A percentile compares a stretch with the other conserved stretches of the same genome.
Evolutionary conservation across 1,140 invertebrate species (phyloP).

Genomic region (Probaryconus sp.): DNA sequence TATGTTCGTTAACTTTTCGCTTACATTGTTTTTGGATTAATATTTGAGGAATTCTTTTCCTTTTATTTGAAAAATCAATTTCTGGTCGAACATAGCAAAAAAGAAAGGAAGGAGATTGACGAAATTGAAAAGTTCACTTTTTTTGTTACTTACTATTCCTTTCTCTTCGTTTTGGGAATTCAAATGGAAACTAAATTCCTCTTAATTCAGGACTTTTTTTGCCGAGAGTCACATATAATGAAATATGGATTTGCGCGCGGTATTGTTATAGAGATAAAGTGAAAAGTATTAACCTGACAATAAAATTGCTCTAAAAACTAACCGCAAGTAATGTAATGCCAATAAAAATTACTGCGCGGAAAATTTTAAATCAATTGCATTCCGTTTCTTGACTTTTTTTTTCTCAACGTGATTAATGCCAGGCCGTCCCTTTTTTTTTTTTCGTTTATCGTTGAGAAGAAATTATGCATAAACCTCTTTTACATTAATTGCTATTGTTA

Average conservation of each 20-base stretch:
- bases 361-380: conserved; percentile 47
- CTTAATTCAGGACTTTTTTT: conserved; percentile 46
- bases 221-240: conserved; percentile 42
- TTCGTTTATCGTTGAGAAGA: conserved; percentile 8
- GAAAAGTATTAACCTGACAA: conserved; percentile 47
- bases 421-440: too few species aligned
- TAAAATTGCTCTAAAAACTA: conserved; percentile 42
- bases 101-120: conserved; percentile 2
- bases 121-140: conserved; percentile 5
- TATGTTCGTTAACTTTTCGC: too few species aligned
- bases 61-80: too few species aligned
- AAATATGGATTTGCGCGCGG: conserved; percentile 48
- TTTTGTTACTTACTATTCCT: conserved; percentile 29
- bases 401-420: conserved; percentile 37
- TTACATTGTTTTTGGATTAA: too few species aligned
- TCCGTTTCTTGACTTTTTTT: not conserved
- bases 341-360: conserved; percentile 31
- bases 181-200: conserved; percentile 55
- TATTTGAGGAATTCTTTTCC: too few species aligned
- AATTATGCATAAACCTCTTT: conserved; percentile 23
- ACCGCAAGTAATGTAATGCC: conserved; percentile 37
- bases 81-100: conserved; percentile 5
- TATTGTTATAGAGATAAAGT: conserved; percentile 53
- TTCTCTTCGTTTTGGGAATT: conserved; percentile 50
- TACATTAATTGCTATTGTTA: conserved; percentile 27